Conservation (phyloP, 2,113 vertebrate species). For the Cebidichthys violaceus region DNA sequence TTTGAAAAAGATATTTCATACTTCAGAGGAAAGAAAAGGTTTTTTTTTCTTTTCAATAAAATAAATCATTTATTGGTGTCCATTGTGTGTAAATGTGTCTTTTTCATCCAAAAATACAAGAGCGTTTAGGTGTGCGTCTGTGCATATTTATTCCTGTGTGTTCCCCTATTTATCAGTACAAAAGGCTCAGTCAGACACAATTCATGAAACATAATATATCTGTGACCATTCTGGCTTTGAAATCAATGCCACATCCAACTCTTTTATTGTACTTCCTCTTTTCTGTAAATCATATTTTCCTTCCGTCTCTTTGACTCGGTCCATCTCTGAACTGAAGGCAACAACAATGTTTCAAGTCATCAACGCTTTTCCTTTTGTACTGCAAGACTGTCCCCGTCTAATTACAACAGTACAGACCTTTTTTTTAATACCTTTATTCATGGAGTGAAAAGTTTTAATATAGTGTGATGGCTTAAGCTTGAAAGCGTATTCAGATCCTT, state of each 20-base stretch:
- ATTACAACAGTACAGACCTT: not conserved
- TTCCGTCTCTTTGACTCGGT: not conserved
- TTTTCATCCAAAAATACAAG: constrained; percentile 45
- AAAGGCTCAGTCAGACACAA: constrained; percentile 34
- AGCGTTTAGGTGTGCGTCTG: constrained; percentile 42
- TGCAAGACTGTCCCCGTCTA: not conserved
- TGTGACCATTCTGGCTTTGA: constrained; percentile 37
- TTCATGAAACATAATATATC: constrained; percentile 44
- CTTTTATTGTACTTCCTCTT: not conserved
- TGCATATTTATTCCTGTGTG: constrained; percentile 14
- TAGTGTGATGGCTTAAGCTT: not conserved
- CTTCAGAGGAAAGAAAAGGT: constrained; percentile 26
- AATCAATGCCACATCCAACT: constrained; percentile 40
- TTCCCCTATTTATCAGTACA: constrained; percentile 44
- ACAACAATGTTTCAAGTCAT: constrained; percentile 26
- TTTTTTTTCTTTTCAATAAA: constrained; percentile 70
- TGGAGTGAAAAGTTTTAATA: constrained; percentile 4
- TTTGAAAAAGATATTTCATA: constrained; percentile 53
- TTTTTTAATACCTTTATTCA: not conserved
- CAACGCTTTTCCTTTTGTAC: constrained; percentile 9
- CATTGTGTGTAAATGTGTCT: constrained; percentile 62
- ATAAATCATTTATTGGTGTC: constrained; percentile 61
- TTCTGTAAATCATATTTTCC: constrained; percentile 14
- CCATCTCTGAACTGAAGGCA: not conserved
- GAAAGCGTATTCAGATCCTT: constrained; percentile 14